Evolutionary conservation across 2,797 vertebrate genomes (phyloP).

Genomic region (Sebastiscus tertius): DNA sequence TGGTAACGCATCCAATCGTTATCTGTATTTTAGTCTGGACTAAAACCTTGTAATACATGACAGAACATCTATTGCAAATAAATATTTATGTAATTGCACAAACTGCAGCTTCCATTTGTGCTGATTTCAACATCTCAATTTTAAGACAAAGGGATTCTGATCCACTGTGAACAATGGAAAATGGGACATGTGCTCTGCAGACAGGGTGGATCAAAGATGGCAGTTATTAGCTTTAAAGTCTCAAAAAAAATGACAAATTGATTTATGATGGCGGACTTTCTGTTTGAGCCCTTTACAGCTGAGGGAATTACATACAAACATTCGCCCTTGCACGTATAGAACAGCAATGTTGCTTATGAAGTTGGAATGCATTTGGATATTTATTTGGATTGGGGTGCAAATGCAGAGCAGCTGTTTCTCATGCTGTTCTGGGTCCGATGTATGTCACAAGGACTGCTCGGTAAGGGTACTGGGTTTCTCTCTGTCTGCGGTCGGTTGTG

Average conservation of each 20-base stretch:
- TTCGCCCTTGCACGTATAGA: slow-evolving; percentile 12
- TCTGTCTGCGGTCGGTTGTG: slow-evolving; percentile 19
- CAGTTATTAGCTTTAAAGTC: slow-evolving; percentile 23
- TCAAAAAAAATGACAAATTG: slow-evolving; percentile 31
- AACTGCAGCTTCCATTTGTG: not conserved
- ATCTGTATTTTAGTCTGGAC: not conserved
- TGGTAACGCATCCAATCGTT: not conserved
- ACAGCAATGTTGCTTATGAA: slow-evolving; percentile 29
- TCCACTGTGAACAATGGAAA: slow-evolving; percentile 32
- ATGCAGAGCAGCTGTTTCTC: slow-evolving; percentile 74
- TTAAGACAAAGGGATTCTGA: slow-evolving; percentile 27
- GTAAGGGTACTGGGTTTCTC: not conserved
- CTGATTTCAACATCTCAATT: slow-evolving; percentile 25
- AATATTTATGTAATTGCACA: not conserved
- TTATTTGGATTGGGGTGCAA: slow-evolving; percentile 63
- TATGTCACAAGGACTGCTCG: slow-evolving; percentile 32
- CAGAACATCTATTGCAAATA: slow-evolving; percentile 9
- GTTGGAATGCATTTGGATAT: slow-evolving; percentile 51
- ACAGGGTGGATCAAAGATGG: slow-evolving; percentile 68
- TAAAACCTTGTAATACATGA: slow-evolving; percentile 20
- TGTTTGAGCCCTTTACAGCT: slow-evolving; percentile 50
- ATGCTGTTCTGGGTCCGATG: slow-evolving; percentile 41
- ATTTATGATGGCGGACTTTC: slow-evolving; percentile 58
- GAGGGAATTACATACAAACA: slow-evolving; percentile 54
- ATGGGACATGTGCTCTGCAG: slow-evolving; percentile 58